Percentiles rank a stretch among this genome's conserved stretches.
These are phyloP conservation scores for Knipowitschia caucasica DNA, from an alignment of 2,797 vertebrate species.

Conservation along the genomic window DNA sequence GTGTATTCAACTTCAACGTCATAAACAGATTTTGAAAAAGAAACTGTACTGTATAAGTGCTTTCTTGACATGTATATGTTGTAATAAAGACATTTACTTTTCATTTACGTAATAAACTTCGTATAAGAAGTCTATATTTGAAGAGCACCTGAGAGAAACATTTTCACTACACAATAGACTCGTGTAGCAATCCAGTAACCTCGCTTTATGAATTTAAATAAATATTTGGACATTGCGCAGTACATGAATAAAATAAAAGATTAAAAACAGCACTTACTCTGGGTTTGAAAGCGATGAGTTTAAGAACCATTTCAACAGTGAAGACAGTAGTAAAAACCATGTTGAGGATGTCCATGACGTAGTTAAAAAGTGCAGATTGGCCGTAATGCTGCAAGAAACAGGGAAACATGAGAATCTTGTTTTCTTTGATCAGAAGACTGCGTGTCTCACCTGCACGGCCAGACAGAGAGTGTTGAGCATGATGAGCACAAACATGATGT, in stretches of 20 bases:
- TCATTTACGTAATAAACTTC: too few relatives aligned
- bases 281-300: conserved; percentile 98
- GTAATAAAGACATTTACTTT: too few relatives aligned
- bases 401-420: not conserved
- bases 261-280: conserved; percentile 79
- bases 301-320: conserved; percentile 98
- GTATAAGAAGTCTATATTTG: too few relatives aligned
- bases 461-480: conserved; percentile 99
- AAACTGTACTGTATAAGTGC: not conserved
- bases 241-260: not conserved
- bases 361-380: conserved; percentile 93
- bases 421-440: not conserved
- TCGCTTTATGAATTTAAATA: too few relatives aligned
- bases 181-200: too few relatives aligned
- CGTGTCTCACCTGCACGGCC: conserved; percentile 90
- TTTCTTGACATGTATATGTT: too few relatives aligned
- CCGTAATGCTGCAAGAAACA: conserved; percentile 85
- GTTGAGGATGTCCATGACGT: conserved; percentile 98
- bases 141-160: too few relatives aligned
- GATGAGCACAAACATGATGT: conserved; percentile 99
- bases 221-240: not conserved
- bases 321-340: conserved; percentile 99
- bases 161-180: too few relatives aligned
- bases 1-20: too few relatives aligned
- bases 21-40: not conserved